Evolutionary conservation across 2,888 invertebrate species (phyloP).

Genomic region (Prosopocoilus inquinatus): DNA sequence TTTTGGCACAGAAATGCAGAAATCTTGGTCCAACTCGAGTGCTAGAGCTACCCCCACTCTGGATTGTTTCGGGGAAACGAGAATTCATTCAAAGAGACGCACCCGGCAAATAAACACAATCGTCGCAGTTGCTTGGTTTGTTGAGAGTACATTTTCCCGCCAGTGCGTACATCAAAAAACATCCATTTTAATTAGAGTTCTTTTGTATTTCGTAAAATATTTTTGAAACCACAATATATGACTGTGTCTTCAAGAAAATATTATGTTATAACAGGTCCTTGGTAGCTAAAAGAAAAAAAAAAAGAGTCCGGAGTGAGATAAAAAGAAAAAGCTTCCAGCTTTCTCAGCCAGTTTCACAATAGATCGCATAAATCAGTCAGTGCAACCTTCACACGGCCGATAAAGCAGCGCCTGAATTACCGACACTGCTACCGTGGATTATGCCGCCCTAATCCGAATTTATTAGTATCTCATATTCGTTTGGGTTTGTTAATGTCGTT

Average conservation of each 20-base stretch:
- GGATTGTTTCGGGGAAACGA: too few species aligned
- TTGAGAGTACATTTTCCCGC: too few species aligned
- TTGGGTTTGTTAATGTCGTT: conserved; percentile 28
- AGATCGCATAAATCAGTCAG: conserved; percentile 37
- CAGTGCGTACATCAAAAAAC: too few species aligned
- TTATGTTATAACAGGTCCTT: background rate
- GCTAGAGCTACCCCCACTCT: too few species aligned
- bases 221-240: background rate
- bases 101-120: too few species aligned
- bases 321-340: conserved; percentile 17
- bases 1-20: too few species aligned
- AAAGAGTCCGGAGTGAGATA: background rate
- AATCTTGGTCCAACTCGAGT: too few species aligned
- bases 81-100: too few species aligned
- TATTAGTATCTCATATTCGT: conserved; percentile 42
- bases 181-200: background rate
- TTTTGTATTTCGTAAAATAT: background rate
- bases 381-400: conserved; percentile 37
- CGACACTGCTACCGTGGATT: conserved; percentile 48
- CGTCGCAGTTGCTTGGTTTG: too few species aligned
- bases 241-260: background rate
- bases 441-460: conserved; percentile 48
- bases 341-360: conserved; percentile 36
- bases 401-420: conserved; percentile 35
- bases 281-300: background rate